These are phyloP conservation scores for Mastacembelus armatus DNA, from an alignment of 2,797 vertebrate species.

Conservation along the genomic window DNA sequence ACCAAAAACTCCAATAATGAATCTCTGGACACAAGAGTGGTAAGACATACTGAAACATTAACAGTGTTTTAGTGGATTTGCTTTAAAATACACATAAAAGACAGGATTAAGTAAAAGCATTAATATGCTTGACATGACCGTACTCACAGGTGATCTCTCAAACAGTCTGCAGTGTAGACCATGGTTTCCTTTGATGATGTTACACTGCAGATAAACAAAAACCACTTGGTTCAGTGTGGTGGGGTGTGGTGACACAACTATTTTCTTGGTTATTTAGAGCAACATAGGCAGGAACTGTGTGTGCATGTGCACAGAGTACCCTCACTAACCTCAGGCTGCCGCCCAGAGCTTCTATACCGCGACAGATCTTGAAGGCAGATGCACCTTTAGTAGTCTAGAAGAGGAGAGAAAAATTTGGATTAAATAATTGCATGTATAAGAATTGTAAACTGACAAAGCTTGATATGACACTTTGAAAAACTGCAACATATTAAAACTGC, in stretches of 20 bases:
- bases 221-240: constrained; percentile 8
- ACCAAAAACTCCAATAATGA: constrained; percentile 90
- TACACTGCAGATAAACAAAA: constrained; percentile 77
- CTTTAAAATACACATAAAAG: not conserved
- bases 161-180: constrained; percentile 88
- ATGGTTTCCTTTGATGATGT: constrained; percentile 90
- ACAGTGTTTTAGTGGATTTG: not conserved
- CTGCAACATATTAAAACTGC: not conserved
- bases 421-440: not conserved
- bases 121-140: not conserved
- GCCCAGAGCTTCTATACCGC: constrained; percentile 90
- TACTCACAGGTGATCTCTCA: constrained; percentile 91
- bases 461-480: not conserved
- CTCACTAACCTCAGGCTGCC: constrained; percentile 89
- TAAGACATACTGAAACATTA: not conserved
- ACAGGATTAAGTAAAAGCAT: not conserved
- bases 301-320: not conserved
- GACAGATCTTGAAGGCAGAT: constrained; percentile 92
- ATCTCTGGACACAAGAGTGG: constrained; percentile 77
- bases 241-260: not conserved
- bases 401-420: not conserved
- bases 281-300: not conserved
- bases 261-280: constrained; percentile 21
- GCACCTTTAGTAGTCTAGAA: constrained; percentile 91
- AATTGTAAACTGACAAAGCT: not conserved